Evolutionary conservation across 2,888 invertebrate species (phyloP).

Genomic region (Gryllus longicercus): DNA sequence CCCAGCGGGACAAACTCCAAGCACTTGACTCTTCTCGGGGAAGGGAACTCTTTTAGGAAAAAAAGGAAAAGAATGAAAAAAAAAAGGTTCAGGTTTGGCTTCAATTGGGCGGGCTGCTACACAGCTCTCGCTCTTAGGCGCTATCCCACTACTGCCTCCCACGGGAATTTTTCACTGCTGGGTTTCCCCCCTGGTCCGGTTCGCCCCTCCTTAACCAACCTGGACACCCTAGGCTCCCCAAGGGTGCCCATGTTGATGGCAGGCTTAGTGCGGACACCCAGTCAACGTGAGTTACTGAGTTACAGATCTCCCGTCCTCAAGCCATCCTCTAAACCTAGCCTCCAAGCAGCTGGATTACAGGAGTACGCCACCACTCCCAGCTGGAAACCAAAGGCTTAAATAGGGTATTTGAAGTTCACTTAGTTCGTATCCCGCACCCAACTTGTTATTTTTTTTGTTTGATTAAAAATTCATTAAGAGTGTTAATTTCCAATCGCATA

Average conservation of each 20-base stretch:
- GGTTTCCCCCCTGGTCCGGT: constrained; percentile 99
- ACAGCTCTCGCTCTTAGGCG: no score
- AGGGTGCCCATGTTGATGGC: constrained; percentile 92
- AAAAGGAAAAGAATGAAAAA: no score
- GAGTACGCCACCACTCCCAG: constrained; percentile 95
- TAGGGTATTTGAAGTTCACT: not conserved
- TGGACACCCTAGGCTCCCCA: constrained; percentile 80
- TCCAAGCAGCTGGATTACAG: constrained; percentile 98
- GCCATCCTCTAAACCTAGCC: constrained; percentile 86
- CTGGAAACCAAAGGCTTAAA: not conserved
- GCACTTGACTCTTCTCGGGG: no score
- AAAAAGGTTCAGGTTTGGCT: no score
- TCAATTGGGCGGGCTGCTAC: no score
- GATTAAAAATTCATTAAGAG: no score
- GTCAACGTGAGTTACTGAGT: constrained; percentile 72
- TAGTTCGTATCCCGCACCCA: not conserved
- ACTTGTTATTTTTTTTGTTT: not conserved
- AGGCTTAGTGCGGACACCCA: constrained; percentile 94
- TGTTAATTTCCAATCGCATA: no score
- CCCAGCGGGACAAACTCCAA: no score
- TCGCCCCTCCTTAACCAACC: constrained; percentile 96
- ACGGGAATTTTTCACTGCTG: constrained; percentile 41
- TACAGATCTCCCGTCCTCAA: constrained; percentile 82
- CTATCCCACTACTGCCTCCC: no score
- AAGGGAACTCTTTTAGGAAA: no score